A percentile compares a stretch with the other conserved stretches of the same genome.
phyloP scores from a whole-genome alignment of 35 echinoderm and acorn worm genomes.

The Hemicentrotus pulcherrimus region DNA sequence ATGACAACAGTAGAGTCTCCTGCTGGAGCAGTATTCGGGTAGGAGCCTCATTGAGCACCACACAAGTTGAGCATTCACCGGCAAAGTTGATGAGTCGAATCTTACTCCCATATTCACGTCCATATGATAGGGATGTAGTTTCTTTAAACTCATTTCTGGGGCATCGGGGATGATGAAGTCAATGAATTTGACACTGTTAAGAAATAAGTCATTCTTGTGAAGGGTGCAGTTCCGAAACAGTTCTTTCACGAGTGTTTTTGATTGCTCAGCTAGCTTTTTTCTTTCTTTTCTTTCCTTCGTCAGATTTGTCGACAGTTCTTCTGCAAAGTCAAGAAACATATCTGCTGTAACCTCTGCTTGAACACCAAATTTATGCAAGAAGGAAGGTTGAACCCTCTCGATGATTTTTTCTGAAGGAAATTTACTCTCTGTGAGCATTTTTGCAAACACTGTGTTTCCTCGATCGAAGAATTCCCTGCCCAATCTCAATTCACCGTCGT shows the following conservation, averaged over 20 bases:
- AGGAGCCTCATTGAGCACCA: neutral
- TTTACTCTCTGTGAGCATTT: neutral
- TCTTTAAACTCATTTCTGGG: neutral
- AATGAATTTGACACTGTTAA: neutral
- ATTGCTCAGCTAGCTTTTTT: constrained; percentile 15
- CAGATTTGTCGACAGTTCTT: neutral
- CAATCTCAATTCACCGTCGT: neutral
- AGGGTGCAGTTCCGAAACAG: constrained; percentile 18
- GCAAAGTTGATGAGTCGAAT: neutral
- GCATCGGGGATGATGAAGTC: neutral
- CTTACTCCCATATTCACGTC: neutral
- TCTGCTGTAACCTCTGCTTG: neutral
- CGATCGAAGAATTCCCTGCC: neutral
- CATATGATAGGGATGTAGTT: neutral
- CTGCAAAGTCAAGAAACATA: neutral
- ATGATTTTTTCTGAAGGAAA: neutral
- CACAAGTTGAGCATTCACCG: neutral
- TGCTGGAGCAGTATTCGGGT: neutral
- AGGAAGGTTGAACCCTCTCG: neutral
- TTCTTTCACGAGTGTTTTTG: neutral
- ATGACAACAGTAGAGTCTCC: neutral
- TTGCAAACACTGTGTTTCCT: neutral
- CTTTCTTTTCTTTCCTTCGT: neutral
- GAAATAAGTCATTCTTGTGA: neutral
- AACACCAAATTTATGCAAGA: neutral